Evolutionary conservation across 2,113 vertebrate genomes (phyloP), one percentile per base, ranked within the genome.

Genomic region (Semnornis frantzii): DNA sequence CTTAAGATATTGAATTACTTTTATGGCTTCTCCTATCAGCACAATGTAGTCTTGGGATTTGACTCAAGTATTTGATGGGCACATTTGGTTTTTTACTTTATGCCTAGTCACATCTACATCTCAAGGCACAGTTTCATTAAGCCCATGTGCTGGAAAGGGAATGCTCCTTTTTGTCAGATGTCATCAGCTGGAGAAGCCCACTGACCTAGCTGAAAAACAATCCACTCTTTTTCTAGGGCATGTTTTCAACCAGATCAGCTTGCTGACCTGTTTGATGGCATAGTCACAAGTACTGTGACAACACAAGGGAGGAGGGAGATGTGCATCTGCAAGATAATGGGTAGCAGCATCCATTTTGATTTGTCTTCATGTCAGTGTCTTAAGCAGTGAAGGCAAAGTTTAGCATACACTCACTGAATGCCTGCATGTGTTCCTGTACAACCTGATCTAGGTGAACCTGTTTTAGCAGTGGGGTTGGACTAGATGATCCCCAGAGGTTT

Each of bases 141-240:
- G 55, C 34, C 34, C 50, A 44, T 15, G 54, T 72, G 37, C 42
- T 90, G 58, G 62, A 84, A 68, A 37, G 62, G 42, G 28, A 89
- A 44, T 27, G 17, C 77, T 86, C 1, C 0, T 74, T 31, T 54
- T 69, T 78, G 62, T 92, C 93, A 60, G 58, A 48, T 68, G 62
- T 87, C 60, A 44, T 37, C 19, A 9, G 70, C 16, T 81, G 84
- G 81, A 91, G 82, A 87, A 92, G 58, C 48, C 74, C 59, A 87
- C 78, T 92, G 87, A 92, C 91, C 89, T 75, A 76, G 74, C 63
- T 87, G 95, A 79, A 94, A 96, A 94, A 58, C 74, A 79, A 87
- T 85, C 89, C 69, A 59, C 70, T 79, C 1, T 44, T 91, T 95
- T 95, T 89, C 94, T 93, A 91, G 91, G 94, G 46, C 89, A 91